phyloP scores from a whole-genome alignment of 2,797 vertebrate genomes.

The Aeoliscus strigatus region DNA sequence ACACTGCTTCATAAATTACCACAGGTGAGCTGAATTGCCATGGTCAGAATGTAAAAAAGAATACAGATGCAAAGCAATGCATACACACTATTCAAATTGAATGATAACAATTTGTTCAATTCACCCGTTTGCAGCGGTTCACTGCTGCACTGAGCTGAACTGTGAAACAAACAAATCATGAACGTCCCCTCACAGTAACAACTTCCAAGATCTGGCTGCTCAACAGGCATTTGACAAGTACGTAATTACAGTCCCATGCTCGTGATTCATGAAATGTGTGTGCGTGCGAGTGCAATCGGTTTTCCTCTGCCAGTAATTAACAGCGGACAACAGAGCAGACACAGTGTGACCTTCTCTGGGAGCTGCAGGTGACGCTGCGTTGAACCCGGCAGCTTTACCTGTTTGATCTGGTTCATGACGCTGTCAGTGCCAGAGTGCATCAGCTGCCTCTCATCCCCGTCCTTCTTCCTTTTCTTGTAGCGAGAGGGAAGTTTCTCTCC shows the following conservation, averaged over 20 bases:
- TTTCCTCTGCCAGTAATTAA: conserved; percentile 17
- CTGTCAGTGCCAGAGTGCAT: conserved; percentile 79
- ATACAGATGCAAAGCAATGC: too few species aligned
- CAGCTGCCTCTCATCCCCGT: conserved; percentile 89
- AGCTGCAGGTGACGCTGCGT: neutral
- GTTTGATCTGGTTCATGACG: conserved; percentile 88
- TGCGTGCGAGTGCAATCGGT: conserved; percentile 6
- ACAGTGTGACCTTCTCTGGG: neutral
- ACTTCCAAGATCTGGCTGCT: conserved; percentile 22
- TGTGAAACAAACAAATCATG: too few species aligned
- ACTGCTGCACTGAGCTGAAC: too few species aligned
- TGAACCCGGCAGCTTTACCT: conserved; percentile 71
- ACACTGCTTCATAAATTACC: too few species aligned
- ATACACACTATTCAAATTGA: too few species aligned
- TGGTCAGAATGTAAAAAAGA: too few species aligned
- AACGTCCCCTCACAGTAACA: conserved; percentile 26
- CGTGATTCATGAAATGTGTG: conserved; percentile 22
- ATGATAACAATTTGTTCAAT: too few species aligned
- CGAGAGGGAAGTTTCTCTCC: conserved; percentile 89
- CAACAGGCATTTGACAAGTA: conserved; percentile 22
- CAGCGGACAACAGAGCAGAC: conserved; percentile 8
- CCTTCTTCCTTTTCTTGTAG: conserved; percentile 96
- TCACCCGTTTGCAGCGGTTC: too few species aligned
- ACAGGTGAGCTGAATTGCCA: too few species aligned
- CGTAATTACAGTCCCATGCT: conserved; percentile 31